Conservation (phyloP, 1,140 invertebrate genomes). For the Drosophila paulistorum region DNA sequence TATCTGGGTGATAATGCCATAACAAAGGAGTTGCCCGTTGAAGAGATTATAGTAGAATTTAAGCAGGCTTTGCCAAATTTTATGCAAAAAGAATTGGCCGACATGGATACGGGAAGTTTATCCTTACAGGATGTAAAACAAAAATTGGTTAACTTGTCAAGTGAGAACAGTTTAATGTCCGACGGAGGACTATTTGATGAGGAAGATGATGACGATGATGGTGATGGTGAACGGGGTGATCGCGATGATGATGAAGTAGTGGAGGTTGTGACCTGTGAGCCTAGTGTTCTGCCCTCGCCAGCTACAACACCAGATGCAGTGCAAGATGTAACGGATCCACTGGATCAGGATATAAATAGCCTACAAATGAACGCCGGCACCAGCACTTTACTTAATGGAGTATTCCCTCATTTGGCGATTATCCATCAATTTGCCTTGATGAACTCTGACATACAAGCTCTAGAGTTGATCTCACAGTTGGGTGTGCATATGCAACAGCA, state of each 20-base stretch:
- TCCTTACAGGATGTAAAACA: slow-evolving; percentile 12
- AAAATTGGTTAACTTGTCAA: slow-evolving; percentile 62
- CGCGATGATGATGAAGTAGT: slow-evolving; percentile 54
- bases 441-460: slow-evolving; percentile 72
- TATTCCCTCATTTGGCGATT: slow-evolving; percentile 75
- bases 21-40: slow-evolving; percentile 53
- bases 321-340: not conserved
- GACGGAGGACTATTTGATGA: slow-evolving; percentile 47
- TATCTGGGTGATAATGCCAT: slow-evolving; percentile 45
- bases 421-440: slow-evolving; percentile 77
- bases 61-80: slow-evolving; percentile 73
- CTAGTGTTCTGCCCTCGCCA: slow-evolving; percentile 54
- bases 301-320: slow-evolving; percentile 37
- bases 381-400: slow-evolving; percentile 55
- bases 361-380: slow-evolving; percentile 70
- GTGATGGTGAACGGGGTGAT: slow-evolving; percentile 15
- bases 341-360: slow-evolving; percentile 14
- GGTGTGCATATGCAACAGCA: slow-evolving; percentile 79
- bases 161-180: slow-evolving; percentile 70
- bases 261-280: slow-evolving; percentile 63
- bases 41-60: slow-evolving; percentile 78
- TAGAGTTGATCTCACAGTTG: slow-evolving; percentile 76
- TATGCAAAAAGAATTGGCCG: slow-evolving; percentile 71
- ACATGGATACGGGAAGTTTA: slow-evolving; percentile 11
- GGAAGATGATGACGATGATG: slow-evolving; percentile 25